Base-by-base conservation (phyloP, 1,140 invertebrate species). In the Rhyacophila brunnea region DNA sequence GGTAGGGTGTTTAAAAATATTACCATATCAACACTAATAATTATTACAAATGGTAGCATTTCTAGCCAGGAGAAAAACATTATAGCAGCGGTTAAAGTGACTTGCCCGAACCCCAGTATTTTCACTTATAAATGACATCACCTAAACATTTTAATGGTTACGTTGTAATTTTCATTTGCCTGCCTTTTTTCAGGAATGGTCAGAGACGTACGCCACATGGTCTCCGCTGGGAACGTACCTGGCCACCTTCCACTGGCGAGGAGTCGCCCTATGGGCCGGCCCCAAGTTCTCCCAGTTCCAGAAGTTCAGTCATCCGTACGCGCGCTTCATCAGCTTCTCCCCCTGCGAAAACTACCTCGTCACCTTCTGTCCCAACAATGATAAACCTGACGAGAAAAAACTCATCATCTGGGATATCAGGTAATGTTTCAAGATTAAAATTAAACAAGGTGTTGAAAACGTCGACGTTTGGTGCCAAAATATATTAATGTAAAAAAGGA, bases 271-370 rank as follows among this genome's bases (percentile, higher is more conserved):
- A 15, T 99, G 97, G 97, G 96, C 94, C 45, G 96, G 96, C 1
- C 90, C 93, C 28, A 87, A 91, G 61, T 99, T 98, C 78, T 83
- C 85, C 6, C 92, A 96, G 73, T 90, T 98, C 60, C 90, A 91
- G 70, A 90, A 90, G 68, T 99, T 98, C 73, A 85, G 83, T 55
- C 97, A 99, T 72, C 80, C 84, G 1, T 88, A 89, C 66, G 97
- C 97, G 1, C 92, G 96, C 67, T 95, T 94, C 62, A 94, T 99
- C 54, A 96, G 98, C 66, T 99, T 98, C 73, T 99, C 96, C 38
- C 96, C 97, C 0, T 92, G 91, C 77, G 98, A 99, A 81, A 93
- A 93, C 78, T 98, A 97, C 74, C 73, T 98, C 38, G 93, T 98
- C 0, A 95, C 94, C 0, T 98, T 95, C 72, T 91, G 92, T 60